A percentile compares a stretch with the other conserved stretches of the same genome.
Conservation (phyloP, 2,888 invertebrate species). For the Stramonita haemastoma region DNA sequence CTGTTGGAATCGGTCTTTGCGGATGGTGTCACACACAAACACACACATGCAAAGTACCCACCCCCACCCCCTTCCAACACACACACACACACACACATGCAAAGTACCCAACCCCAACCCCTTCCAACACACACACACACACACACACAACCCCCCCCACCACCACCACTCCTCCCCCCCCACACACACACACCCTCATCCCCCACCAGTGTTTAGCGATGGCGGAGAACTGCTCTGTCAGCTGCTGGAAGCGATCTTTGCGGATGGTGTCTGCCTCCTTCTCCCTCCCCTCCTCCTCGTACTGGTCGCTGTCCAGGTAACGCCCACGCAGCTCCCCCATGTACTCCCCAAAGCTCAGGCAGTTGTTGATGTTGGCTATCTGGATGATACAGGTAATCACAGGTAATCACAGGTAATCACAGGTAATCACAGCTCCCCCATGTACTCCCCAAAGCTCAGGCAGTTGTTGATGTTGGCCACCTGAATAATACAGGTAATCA, state of each 20-base stretch:
- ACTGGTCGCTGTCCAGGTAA: conserved; percentile 65
- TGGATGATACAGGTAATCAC: no score
- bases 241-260: conserved; percentile 68
- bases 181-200: no score
- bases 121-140: no score
- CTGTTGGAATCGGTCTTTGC: conserved; percentile 69
- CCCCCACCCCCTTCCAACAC: not conserved
- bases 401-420: no score
- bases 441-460: no score
- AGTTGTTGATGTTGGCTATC: conserved; percentile 97
- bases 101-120: not conserved
- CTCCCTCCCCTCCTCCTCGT: conserved; percentile 58
- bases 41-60: not conserved
- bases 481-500: no score
- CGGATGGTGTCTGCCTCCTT: conserved; percentile 66
- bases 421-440: no score
- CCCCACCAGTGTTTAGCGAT: conserved; percentile 59
- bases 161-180: no score
- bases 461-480: no score
- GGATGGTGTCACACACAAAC: conserved; percentile 54
- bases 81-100: not conserved
- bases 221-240: conserved; percentile 66
- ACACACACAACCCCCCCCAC: no score
- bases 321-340: conserved; percentile 79
- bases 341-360: conserved; percentile 91